Evolutionary conservation across 1,140 invertebrate species (phyloP).

Genomic region (Ceratoteleas bidentatus): DNA sequence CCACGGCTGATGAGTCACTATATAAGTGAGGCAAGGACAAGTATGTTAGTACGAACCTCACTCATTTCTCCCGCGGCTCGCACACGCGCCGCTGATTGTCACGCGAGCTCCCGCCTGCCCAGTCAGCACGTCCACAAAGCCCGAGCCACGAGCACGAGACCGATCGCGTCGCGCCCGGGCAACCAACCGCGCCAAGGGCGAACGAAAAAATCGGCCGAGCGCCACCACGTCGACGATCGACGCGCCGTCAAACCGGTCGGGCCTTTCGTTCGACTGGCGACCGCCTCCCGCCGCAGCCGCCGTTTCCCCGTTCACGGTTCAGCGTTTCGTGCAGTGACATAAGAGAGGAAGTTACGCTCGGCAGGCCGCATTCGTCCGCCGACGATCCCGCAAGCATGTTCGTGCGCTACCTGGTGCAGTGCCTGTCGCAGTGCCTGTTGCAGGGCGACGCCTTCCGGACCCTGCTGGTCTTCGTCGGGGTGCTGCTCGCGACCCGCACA

Average conservation of each 20-base stretch:
- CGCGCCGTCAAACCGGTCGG: constrained; percentile 48
- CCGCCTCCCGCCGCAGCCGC: too few relatives aligned
- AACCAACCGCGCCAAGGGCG: too few relatives aligned
- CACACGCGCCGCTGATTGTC: constrained; percentile 68
- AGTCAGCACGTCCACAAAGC: too few relatives aligned
- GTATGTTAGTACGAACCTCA: constrained; percentile 76
- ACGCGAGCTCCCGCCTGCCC: constrained; percentile 37
- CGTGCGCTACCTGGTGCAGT: constrained; percentile 68
- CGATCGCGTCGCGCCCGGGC: not conserved
- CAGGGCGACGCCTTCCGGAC: constrained; percentile 66
- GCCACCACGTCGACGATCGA: constrained; percentile 33
- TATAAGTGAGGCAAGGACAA: too few relatives aligned
- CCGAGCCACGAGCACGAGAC: too few relatives aligned
- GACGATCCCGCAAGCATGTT: constrained; percentile 69
- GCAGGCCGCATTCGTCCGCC: constrained; percentile 24
- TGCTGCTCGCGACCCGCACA: constrained; percentile 79
- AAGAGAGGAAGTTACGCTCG: constrained; percentile 34
- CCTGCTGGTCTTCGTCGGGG: constrained; percentile 82
- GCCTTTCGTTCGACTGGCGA: constrained; percentile 38
- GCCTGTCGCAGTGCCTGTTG: constrained; percentile 58
- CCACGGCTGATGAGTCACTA: too few relatives aligned
- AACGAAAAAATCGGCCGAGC: constrained; percentile 10
- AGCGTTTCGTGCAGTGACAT: constrained; percentile 40
- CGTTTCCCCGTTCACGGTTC: constrained; percentile 27
- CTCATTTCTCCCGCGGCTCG: constrained; percentile 78